Conservation (phyloP, 37 sponge, comb jelly and placozoan genomes). For the Diacarnus erythraeanus region DNA sequence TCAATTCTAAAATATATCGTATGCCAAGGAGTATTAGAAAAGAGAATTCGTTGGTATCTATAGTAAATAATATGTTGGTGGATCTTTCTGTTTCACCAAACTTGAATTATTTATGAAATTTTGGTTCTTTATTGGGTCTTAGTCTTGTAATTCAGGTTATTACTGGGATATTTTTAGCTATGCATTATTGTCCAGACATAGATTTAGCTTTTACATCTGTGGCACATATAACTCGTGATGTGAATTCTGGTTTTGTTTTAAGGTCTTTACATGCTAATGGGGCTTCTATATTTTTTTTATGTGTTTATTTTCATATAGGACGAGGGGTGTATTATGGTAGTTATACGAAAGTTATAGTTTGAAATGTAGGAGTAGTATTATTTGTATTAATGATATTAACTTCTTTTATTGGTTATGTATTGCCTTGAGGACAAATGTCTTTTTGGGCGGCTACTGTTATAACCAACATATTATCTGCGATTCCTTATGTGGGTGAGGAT, state of each 20-base stretch:
- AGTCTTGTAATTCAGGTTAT: conserved; percentile 65
- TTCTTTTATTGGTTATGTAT: conserved; percentile 82
- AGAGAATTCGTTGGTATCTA: conserved; percentile 49
- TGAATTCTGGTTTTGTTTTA: conserved; percentile 65
- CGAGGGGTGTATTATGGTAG: conserved; percentile 72
- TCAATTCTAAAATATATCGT: conserved; percentile 39
- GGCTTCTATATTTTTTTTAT: conserved; percentile 81
- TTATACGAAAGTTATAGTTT: conserved; percentile 61
- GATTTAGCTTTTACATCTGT: conserved; percentile 74
- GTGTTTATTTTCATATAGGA: conserved; percentile 82
- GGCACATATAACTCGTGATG: conserved; percentile 61
- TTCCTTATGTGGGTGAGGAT: conserved; percentile 81
- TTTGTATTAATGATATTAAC: conserved; percentile 80
- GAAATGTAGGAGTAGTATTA: conserved; percentile 72
- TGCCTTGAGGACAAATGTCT: conserved; percentile 85
- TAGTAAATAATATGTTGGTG: conserved; percentile 58
- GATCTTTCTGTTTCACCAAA: conserved; percentile 67
- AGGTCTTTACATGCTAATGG: conserved; percentile 80
- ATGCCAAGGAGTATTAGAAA: conserved; percentile 22
- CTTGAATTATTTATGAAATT: conserved; percentile 84
- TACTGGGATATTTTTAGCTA: conserved; percentile 81
- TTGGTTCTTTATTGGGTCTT: conserved; percentile 70
- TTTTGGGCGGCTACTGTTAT: conserved; percentile 85
- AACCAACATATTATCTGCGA: conserved; percentile 79
- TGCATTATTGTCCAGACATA: conserved; percentile 80